These are phyloP conservation scores for Sicus ferrugineus DNA, from an alignment of 2,888 invertebrate genomes.

Conservation along the genomic window DNA sequence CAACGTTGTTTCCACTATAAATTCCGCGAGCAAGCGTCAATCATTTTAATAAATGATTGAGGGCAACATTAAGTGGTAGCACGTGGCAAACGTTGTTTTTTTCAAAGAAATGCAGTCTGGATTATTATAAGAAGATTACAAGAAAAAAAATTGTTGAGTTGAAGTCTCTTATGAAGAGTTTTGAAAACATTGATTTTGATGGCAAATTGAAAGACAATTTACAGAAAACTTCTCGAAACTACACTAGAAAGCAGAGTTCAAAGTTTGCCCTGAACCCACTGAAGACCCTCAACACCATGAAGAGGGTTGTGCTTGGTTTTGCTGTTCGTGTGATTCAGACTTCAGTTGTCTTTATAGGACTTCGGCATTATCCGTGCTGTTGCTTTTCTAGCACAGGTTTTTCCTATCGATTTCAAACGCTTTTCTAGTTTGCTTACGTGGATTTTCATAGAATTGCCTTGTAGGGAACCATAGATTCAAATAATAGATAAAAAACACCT, in stretches of 20 bases:
- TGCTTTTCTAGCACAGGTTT: background rate
- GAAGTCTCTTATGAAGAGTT: too few species aligned
- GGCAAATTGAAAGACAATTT: background rate
- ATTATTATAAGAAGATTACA: too few species aligned
- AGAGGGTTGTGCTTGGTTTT: background rate
- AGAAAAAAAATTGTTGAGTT: too few species aligned
- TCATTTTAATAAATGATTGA: background rate
- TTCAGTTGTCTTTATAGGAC: slow-evolving; percentile 9
- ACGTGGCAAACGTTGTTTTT: too few species aligned
- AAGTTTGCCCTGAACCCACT: slow-evolving; percentile 19
- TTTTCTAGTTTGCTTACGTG: slow-evolving; percentile 24
- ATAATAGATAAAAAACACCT: too few species aligned
- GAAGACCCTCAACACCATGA: slow-evolving; percentile 12
- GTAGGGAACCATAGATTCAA: background rate
- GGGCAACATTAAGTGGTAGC: background rate
- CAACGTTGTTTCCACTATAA: too few species aligned
- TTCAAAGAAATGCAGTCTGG: too few species aligned
- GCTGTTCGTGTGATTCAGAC: background rate
- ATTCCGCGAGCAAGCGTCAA: too few species aligned
- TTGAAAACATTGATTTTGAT: too few species aligned
- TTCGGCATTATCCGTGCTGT: slow-evolving; percentile 6
- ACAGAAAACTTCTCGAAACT: background rate
- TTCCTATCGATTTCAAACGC: slow-evolving; percentile 13
- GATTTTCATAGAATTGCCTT: too few species aligned
- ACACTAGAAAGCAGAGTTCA: slow-evolving; percentile 8